These are phyloP conservation scores for Drosophila parabipectinata DNA, from an alignment of 1,140 invertebrate genomes.

Conservation along the genomic window DNA sequence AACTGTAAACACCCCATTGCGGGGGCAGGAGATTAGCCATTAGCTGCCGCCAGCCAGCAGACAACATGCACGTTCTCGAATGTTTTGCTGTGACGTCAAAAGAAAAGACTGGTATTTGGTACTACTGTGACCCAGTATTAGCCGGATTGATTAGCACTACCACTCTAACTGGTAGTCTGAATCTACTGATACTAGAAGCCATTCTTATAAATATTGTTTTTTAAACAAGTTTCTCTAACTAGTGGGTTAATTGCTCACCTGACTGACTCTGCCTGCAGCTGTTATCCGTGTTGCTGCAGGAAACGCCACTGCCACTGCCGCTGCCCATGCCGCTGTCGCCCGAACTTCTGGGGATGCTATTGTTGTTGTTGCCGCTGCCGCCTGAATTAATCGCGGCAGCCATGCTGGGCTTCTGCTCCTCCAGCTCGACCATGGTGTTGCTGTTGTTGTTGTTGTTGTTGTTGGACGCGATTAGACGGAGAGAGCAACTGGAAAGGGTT, in stretches of 20 bases:
- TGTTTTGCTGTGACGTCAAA: slow-evolving; percentile 33
- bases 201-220: neutral
- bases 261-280: slow-evolving; percentile 79
- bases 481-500: slow-evolving; percentile 37
- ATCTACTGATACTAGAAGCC: no score
- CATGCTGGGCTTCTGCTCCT: slow-evolving; percentile 65
- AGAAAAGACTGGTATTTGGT: slow-evolving; percentile 28
- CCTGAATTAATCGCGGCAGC: slow-evolving; percentile 28
- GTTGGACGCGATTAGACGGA: slow-evolving; percentile 21
- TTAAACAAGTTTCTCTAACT: neutral
- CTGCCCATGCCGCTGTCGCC: slow-evolving; percentile 64
- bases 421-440: slow-evolving; percentile 73
- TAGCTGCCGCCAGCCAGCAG: slow-evolving; percentile 18
- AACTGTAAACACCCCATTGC: slow-evolving; percentile 33
- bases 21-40: slow-evolving; percentile 22
- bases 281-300: slow-evolving; percentile 77
- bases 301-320: slow-evolving; percentile 60
- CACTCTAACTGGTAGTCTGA: neutral
- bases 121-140: slow-evolving; percentile 28
- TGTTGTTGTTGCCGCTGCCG: slow-evolving; percentile 30
- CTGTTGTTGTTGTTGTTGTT: slow-evolving; percentile 30
- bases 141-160: slow-evolving; percentile 33
- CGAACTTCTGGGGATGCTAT: slow-evolving; percentile 58
- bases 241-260: slow-evolving; percentile 61
- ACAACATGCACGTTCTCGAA: slow-evolving; percentile 39